These are phyloP conservation scores for Drosophila lutescens DNA, from an alignment of 2,888 invertebrate genomes.

Conservation along the genomic window DNA sequence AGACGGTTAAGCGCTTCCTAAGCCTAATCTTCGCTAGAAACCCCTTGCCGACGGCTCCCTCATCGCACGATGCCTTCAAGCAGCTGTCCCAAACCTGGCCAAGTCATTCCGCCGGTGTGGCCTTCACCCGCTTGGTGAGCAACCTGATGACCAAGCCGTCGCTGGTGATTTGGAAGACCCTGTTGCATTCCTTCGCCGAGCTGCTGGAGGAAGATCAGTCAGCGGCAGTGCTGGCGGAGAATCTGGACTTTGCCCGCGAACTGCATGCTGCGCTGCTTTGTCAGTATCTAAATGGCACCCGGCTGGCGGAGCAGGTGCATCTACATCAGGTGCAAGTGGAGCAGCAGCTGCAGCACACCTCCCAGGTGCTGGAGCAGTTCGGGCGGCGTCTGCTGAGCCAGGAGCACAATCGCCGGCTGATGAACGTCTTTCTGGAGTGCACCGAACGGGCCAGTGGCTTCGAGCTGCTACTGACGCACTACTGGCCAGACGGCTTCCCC, in stretches of 20 bases:
- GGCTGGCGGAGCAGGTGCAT: slow-evolving; percentile 81
- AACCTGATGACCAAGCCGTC: slow-evolving; percentile 82
- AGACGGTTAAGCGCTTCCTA: slow-evolving; percentile 7
- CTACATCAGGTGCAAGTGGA: slow-evolving; percentile 70
- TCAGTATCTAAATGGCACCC: slow-evolving; percentile 81
- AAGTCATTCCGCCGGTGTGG: slow-evolving; percentile 69
- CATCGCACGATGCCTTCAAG: slow-evolving; percentile 31
- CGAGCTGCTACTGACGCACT: slow-evolving; percentile 76
- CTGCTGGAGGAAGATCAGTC: slow-evolving; percentile 49
- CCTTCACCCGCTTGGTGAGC: slow-evolving; percentile 80
- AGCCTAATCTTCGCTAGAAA: slow-evolving; percentile 14
- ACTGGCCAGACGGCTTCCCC: slow-evolving; percentile 79
- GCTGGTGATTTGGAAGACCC: slow-evolving; percentile 82
- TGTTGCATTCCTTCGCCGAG: slow-evolving; percentile 76
- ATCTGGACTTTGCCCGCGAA: slow-evolving; percentile 79
- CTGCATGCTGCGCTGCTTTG: slow-evolving; percentile 78
- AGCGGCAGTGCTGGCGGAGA: slow-evolving; percentile 53
- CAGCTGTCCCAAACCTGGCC: slow-evolving; percentile 75
- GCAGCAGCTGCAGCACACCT: slow-evolving; percentile 63
- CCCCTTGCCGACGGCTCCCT: not conserved
- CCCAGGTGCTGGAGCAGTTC: slow-evolving; percentile 72
- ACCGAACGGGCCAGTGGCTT: slow-evolving; percentile 73
- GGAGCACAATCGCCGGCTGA: slow-evolving; percentile 81
- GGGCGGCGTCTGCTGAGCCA: slow-evolving; percentile 75
- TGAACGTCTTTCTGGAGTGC: slow-evolving; percentile 82